Percentiles rank a stretch among this genome's conserved stretches.
These are phyloP conservation scores for Drosophila azteca DNA, from an alignment of 1,140 invertebrate genomes.

Conservation along the genomic window DNA sequence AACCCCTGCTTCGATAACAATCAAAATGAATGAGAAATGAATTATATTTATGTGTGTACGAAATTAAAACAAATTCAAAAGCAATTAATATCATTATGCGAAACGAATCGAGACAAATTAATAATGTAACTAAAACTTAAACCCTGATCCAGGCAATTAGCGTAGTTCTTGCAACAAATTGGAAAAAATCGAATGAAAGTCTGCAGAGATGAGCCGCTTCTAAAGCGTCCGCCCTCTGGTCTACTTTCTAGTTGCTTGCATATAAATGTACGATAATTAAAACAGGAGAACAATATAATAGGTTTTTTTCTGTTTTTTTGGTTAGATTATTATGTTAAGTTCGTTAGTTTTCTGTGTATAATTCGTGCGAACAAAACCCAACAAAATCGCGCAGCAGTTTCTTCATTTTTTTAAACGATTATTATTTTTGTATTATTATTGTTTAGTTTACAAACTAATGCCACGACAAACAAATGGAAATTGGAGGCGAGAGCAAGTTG, in stretches of 20 bases:
- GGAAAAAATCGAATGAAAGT: slow-evolving; percentile 35
- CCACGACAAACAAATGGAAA: neutral
- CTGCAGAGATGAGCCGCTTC: slow-evolving; percentile 45
- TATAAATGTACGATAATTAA: slow-evolving; percentile 32
- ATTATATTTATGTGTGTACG: slow-evolving; percentile 68
- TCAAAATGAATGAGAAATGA: slow-evolving; percentile 53
- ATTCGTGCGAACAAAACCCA: slow-evolving; percentile 66
- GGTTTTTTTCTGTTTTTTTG: slow-evolving; percentile 43
- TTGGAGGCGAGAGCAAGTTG: neutral
- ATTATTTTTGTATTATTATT: slow-evolving; percentile 73
- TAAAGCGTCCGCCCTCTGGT: slow-evolving; percentile 47
- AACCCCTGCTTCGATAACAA: slow-evolving; percentile 65
- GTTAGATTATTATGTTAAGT: slow-evolving; percentile 60
- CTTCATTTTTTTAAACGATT: slow-evolving; percentile 22
- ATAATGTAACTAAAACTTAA: slow-evolving; percentile 66
- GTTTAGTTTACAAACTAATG: slow-evolving; percentile 51
- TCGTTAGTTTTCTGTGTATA: slow-evolving; percentile 69
- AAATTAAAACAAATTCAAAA: slow-evolving; percentile 56
- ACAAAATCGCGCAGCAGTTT: slow-evolving; percentile 51
- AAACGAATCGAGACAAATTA: slow-evolving; percentile 45
- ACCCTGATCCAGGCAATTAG: slow-evolving; percentile 48
- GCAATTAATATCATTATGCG: slow-evolving; percentile 46
- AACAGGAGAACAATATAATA: slow-evolving; percentile 69
- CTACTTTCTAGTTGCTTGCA: slow-evolving; percentile 67
- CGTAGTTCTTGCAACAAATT: slow-evolving; percentile 46